Base-by-base conservation (phyloP, 2,888 invertebrate species). In the Ochropleura plecta region DNA sequence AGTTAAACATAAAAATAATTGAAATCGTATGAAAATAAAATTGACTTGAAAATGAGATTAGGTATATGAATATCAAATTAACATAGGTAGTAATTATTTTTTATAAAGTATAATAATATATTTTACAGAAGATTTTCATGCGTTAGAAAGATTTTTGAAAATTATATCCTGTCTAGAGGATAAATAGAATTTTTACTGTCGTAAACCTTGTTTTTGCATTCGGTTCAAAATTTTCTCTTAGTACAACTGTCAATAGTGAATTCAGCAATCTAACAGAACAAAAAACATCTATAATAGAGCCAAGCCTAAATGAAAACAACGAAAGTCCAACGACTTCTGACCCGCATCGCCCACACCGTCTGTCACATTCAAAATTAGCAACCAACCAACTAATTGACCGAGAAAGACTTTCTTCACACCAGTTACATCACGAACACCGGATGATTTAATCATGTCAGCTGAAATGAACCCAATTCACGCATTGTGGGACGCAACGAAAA, bases 361-460 rank as follows among this genome's bases (percentile, higher is more conserved):
- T 75, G 76, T 67, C 67, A 66, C 64, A 76, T 76, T 76, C 79
- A 79, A 82, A 87, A 79, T 86, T 81, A 84, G 76, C 86, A 84
- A 60, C 81, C 62, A 55, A 71, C 55, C 71, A 51, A 67, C 77
- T 79, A 85, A 84, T 81, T 81, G 83, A 86, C 83, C 85, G 80
- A 83, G 83, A 88, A 79, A 88, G 85, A 86, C 83, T 88, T 88
- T 86, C 84, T 85, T 83, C 73, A 63, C 70, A 70, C 69, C 67
- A 65, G 81, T 91, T 91, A 89, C 90, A 81, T 91, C 89, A 91
- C 78, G 76, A 55, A 46, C 70, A 65, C 76, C 73, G 76, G 72
- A 91, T 93, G 92, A 94, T 94, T 93, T 90, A 93, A 91, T 88
- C 86, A 86, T 86, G 91, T 93, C 96, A 95, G 95, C 94, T 95